Evolutionary conservation across 2,888 invertebrate genomes (phyloP), one percentile per base, ranked within the genome.

Genomic region (Endomychus coccineus): DNA sequence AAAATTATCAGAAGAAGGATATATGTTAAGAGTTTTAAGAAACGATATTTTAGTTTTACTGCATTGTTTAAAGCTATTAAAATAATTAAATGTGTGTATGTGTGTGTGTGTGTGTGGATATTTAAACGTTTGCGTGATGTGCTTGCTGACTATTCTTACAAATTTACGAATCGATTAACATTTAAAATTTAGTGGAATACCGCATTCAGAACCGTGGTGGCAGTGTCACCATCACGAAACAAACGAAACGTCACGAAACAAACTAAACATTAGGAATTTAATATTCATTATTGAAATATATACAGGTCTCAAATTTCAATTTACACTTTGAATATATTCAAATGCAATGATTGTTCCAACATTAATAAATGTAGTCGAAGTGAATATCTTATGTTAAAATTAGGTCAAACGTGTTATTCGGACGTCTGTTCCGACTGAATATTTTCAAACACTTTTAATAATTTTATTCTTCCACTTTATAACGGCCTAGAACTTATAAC

Each of bases 101-200:
- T 37, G 30, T 27, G 27, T 31, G 15, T 27, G 31, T 24, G 30
- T 31, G 36, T n/a, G 36, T 37, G 36, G 36, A 37, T 37, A 37
- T 37, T 37, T 27, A 32, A 37, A 12, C 31, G 31, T 24, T 37
- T 31, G 36, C 36, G 36, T 37, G 36, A 37, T 25, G 36, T 21
- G 36, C n/a, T n/a, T n/a, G 25, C 36, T 32, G 36, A 31, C 36
- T 37, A 31, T n/a, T n/a, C 36, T 37, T 37, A 37, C 36, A 31
- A 37, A 37, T 37, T 31, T 37, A 37, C 31, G 33, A 17, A 40
- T 41, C 39, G 43, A 43, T 43, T 38, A 27, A 21, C 40, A 43
- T 43, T 38, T 40, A 43, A 43, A 43, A 43, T 43, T 43, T 35
- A 43, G 38, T 39, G 34, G 29, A 22, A 25, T 24, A 25, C 38